Percentiles rank a stretch among this genome's conserved stretches.
Conservation (phyloP, 2,888 invertebrate species). For the Luperina testacea region DNA sequence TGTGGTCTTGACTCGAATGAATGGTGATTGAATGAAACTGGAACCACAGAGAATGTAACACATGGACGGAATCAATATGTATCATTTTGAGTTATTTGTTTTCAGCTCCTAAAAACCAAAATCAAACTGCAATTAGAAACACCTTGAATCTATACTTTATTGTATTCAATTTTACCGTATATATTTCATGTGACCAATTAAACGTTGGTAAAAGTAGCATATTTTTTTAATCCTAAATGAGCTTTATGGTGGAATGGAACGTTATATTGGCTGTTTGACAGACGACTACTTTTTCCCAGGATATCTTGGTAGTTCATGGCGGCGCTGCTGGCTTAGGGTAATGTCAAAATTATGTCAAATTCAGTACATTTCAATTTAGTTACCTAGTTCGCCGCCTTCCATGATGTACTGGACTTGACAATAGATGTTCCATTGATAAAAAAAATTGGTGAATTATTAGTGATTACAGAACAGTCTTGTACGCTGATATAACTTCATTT, state of each 20-base stretch:
- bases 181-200: not conserved
- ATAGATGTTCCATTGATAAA: constrained; percentile 61
- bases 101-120: not conserved
- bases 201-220: not conserved
- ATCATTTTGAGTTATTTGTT: too few species aligned
- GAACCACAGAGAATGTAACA: too few species aligned
- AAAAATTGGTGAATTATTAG: constrained; percentile 39
- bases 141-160: not conserved
- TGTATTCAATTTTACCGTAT: not conserved
- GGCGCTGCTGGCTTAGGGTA: constrained; percentile 22
- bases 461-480: constrained; percentile 52
- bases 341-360: constrained; percentile 39
- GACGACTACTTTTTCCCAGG: constrained; percentile 3
- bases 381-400: constrained; percentile 29
- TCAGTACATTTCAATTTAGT: constrained; percentile 37
- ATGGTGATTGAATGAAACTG: constrained; percentile 3
- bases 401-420: constrained; percentile 24
- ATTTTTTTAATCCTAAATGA: not conserved
- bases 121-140: too few species aligned
- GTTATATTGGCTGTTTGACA: constrained; percentile 28
- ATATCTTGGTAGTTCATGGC: constrained; percentile 20
- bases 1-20: not conserved
- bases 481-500: constrained; percentile 44
- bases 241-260: constrained; percentile 11
- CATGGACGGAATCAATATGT: too few species aligned